These are phyloP conservation scores for Caenorhabditis drosophilae DNA, from an alignment of 2,888 invertebrate species.

Conservation along the genomic window DNA sequence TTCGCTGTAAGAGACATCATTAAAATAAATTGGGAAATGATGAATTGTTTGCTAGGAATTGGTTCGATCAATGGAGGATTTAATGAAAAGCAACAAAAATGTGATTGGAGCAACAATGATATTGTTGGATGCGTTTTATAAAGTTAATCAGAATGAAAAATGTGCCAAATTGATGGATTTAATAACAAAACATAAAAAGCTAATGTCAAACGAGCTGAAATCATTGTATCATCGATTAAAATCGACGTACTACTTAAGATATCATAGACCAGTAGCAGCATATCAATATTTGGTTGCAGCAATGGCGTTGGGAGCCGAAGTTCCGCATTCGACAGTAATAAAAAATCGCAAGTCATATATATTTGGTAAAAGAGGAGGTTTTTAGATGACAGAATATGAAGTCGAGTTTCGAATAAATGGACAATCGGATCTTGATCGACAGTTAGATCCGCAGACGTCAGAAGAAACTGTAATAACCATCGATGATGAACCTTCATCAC, in stretches of 20 bases:
- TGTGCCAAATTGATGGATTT: not conserved
- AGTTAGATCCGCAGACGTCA: no score
- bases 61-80: no score
- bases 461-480: no score
- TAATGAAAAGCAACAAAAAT: no score
- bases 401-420: not conserved
- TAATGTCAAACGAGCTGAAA: conserved; percentile 5
- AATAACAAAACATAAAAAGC: not conserved
- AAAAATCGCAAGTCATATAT: no score
- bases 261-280: conserved; percentile 9
- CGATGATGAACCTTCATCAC: no score
- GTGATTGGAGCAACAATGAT: no score
- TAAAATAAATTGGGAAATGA: no score
- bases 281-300: conserved; percentile 30
- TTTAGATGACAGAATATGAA: not conserved
- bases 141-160: not conserved
- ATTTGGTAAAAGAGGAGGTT: no score
- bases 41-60: no score
- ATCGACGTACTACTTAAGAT: conserved; percentile 11
- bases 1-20: no score
- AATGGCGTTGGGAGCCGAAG: conserved; percentile 9
- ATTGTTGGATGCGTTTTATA: not conserved
- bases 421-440: not conserved
- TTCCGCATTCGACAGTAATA: not conserved
- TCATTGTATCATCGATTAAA: conserved; percentile 12